Evolutionary conservation across 1,140 invertebrate species (phyloP).

Genomic region (Drosophila melanogaster): Release_6_plus_ISO1_MT NT_033779.5:16587501-16588000

Average conservation of each 20-base stretch:
- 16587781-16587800: too few relatives aligned
- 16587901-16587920: not conserved
- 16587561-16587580: not conserved
- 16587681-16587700: too few relatives aligned
- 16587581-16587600: too few relatives aligned
- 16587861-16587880: not conserved
- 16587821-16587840: too few relatives aligned
- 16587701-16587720: too few relatives aligned
- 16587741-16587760: too few relatives aligned
- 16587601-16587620: too few relatives aligned
- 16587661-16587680: too few relatives aligned
- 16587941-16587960: conserved; percentile 23
- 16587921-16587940: conserved; percentile 28
- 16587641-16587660: too few relatives aligned
- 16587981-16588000: conserved; percentile 39
- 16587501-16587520: not conserved
- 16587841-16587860: not conserved
- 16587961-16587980: conserved; percentile 45
- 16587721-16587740: too few relatives aligned
- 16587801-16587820: not conserved
- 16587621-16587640: too few relatives aligned
- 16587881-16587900: not conserved
- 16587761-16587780: too few relatives aligned
- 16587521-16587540: not conserved
- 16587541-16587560: not conserved